These are phyloP conservation scores for Aplysina aerophoba DNA, from an alignment of 37 sponge, comb jelly and placozoan genomes.

Conservation along the genomic window DNA sequence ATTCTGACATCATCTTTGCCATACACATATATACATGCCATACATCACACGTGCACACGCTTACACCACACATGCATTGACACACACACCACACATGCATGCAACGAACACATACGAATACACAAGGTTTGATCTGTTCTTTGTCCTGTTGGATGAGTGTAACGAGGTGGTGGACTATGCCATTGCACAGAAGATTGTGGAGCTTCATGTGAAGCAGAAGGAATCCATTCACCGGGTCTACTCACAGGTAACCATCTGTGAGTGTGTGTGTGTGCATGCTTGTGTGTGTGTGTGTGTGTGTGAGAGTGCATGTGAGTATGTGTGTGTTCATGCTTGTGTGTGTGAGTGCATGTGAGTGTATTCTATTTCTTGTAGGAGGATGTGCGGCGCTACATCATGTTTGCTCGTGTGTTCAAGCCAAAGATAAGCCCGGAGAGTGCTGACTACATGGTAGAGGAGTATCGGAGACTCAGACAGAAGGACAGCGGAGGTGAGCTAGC, in stretches of 20 bases:
- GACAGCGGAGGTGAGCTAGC: conserved; percentile 75
- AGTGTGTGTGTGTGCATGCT: background rate
- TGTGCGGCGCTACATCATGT: conserved; percentile 90
- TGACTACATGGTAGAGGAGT: conserved; percentile 95
- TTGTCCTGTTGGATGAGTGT: conserved; percentile 96
- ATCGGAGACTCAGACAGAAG: conserved; percentile 91
- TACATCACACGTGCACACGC: too few species aligned
- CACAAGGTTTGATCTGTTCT: conserved; percentile 95
- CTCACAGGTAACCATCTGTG: conserved; percentile 67
- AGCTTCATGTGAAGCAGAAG: conserved; percentile 81
- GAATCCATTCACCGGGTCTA: conserved; percentile 80
- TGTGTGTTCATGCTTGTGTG: too few species aligned
- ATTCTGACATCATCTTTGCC: too few species aligned
- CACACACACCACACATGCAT: too few species aligned
- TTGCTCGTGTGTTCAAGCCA: conserved; percentile 96
- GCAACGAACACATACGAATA: too few species aligned
- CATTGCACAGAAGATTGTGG: conserved; percentile 95
- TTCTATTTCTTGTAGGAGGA: conserved; percentile 72
- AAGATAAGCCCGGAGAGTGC: conserved; percentile 85
- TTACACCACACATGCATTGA: too few species aligned
- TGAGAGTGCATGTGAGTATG: background rate
- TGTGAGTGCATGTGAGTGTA: too few species aligned
- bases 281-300: conserved; percentile 22
- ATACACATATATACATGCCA: too few species aligned
- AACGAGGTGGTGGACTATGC: conserved; percentile 99